A percentile compares a stretch with the other conserved stretches of the same genome.
Conservation (phyloP, 2,113 vertebrate species). For the Mus spicilegus region DNA sequence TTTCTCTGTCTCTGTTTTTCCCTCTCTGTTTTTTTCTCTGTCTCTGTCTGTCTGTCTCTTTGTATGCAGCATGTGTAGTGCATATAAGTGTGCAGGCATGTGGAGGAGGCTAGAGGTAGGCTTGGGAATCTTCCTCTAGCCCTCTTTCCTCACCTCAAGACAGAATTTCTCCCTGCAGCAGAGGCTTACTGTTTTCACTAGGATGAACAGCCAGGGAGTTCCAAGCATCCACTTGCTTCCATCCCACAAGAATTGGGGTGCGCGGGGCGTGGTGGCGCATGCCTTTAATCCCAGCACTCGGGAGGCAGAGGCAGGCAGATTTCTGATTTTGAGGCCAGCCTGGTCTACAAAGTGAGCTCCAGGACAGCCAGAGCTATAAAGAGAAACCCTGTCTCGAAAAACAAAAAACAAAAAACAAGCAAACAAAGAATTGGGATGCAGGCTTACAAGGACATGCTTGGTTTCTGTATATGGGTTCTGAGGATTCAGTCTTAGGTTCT, state of each 20-base stretch:
- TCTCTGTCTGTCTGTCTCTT: too few species aligned
- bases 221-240: neutral
- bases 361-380: too few species aligned
- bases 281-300: too few species aligned
- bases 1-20: too few species aligned
- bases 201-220: neutral
- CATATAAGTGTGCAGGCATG: neutral
- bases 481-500: neutral
- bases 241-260: neutral
- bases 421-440: neutral
- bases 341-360: too few species aligned
- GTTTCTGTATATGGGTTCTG: neutral
- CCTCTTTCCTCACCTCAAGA: too few species aligned
- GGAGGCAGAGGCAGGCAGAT: too few species aligned
- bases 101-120: neutral
- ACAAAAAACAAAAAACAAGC: too few species aligned
- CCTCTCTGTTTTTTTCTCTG: too few species aligned
- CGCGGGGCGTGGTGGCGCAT: too few species aligned
- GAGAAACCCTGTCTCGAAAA: too few species aligned
- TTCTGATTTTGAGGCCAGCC: too few species aligned
- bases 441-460: neutral
- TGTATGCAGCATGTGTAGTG: neutral
- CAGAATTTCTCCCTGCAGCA: neutral
- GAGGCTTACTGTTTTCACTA: neutral
- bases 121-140: neutral